Base-by-base conservation (phyloP, 2,113 vertebrate species). In the Leucoraja erinaceus region DNA sequence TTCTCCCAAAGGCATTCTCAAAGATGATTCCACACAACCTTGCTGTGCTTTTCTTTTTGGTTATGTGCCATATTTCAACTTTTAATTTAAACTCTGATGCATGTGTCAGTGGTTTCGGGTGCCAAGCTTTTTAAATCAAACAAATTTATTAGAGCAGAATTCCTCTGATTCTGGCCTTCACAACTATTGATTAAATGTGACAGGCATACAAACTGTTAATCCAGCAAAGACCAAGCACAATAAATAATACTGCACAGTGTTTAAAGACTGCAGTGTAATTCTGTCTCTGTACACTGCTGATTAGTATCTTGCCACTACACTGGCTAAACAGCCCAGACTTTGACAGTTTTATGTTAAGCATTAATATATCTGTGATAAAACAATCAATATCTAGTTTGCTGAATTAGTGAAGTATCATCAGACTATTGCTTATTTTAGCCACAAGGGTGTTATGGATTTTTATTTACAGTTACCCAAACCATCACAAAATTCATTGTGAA, bases 91-190 rank as follows among this genome's bases (percentile, higher is more conserved):
- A 94, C 94, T 95, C 93, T 78, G 93, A 94, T 96, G 95, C 94
- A 95, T 94, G 93, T 88, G 96, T 94, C 95, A 91, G 94, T 79
- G 94, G 95, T 95, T 96, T 96, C 95, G 96, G 93, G 94, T 95
- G 94, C 95, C 95, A 96, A 97, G 94, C 94, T 95, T 94, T 94
- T 94, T 59, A 94, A 96, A 98, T 98, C 97, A 93, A 96, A 97
- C 93, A 95, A 96, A 97, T 97, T 98, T 97, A 96, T 98, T 97
- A 96, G 96, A 95, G 95, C 93, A 95, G 93, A 94, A 95, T 90
- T 38, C 31, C 68, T 72, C 20, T 95, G 93, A 97, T 97, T 96
- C 93, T 94, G 95, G 94, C 95, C 94, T 96, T 96, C 93, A 93
- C 94, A 94, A 93, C 94, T 97, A 98, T 97, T 97, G 97, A 98